Evolutionary conservation across 2,888 invertebrate genomes (phyloP), one percentile per base, ranked within the genome.

Genomic region (Yponomeuta malinellus): DNA sequence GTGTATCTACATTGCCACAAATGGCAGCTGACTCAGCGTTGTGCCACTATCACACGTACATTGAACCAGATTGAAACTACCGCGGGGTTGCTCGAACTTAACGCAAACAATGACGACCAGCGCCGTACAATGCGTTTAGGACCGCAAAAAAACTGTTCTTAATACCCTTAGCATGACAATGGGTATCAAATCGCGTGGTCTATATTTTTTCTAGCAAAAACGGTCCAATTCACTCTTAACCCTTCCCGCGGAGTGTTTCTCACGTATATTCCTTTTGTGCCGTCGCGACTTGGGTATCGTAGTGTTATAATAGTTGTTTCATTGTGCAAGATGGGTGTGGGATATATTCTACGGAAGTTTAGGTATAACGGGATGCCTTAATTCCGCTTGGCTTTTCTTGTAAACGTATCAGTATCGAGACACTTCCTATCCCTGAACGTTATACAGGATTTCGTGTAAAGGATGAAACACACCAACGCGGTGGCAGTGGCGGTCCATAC

Each of bases 241-340:
- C 69, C 69, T 63, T 69, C 31, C 59, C 15, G 69, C 15, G 59
- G 33, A 12, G 69, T 23, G 68, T 68, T 69, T 69, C 69, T 69
- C 69, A 69, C 69, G 69, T 33, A 69, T 33, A 69, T 63, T 59
- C 69, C 59, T 33, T 69, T 52, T 68, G 31, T 68, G 48, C 52
- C 29, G 52, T 52, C 52, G 33, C 67, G 43, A 8, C 43, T 43
- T 43, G 43, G 9, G 8, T 8, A 29, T 3, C 65, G 67, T 67
- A n/a, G 31, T 29, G 29, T 68, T 52, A 23, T 68, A 68, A 52
- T 69, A 29, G 48, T 68, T 15, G 48, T 48, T 48, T 68, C 68
- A 68, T 68, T 68, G 68, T 48, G 68, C 48, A 68, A 68, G 68
- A 68, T 52, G 68, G 68, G 68, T 68, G 68, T 48, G 48, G 68